Evolutionary conservation across 2,797 vertebrate genomes (phyloP).

Genomic region (Acanthopagrus latus): DNA sequence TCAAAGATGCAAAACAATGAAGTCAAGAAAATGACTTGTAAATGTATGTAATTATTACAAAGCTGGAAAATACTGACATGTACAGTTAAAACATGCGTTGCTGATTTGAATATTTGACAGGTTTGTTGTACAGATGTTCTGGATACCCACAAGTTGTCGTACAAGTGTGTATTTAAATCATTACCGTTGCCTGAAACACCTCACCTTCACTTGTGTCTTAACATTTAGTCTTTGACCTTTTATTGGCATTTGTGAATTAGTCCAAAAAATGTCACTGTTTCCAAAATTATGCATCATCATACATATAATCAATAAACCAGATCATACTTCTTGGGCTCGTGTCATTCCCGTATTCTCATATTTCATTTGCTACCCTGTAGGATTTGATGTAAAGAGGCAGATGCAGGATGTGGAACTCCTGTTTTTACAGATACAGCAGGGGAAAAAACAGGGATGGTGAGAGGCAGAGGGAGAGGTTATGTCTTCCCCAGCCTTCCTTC

Average conservation of each 20-base stretch:
- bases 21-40: slow-evolving; percentile 66
- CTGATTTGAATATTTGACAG: slow-evolving; percentile 59
- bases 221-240: slow-evolving; percentile 22
- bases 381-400: not conserved
- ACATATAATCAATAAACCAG: slow-evolving; percentile 73
- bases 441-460: not conserved
- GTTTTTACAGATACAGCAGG: slow-evolving; percentile 17
- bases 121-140: slow-evolving; percentile 65
- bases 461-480: slow-evolving; percentile 50
- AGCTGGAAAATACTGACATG: slow-evolving; percentile 70
- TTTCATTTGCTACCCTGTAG: not conserved
- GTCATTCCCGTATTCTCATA: not conserved
- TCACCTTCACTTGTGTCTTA: slow-evolving; percentile 49
- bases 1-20: slow-evolving; percentile 42
- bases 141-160: slow-evolving; percentile 10
- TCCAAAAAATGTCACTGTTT: slow-evolving; percentile 35
- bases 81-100: slow-evolving; percentile 55
- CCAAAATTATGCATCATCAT: slow-evolving; percentile 50
- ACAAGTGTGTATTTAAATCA: slow-evolving; percentile 39
- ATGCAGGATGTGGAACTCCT: slow-evolving; percentile 9
- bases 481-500: slow-evolving; percentile 63
- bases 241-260: slow-evolving; percentile 37
- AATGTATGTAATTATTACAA: slow-evolving; percentile 76
- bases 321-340: slow-evolving; percentile 15
- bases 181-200: slow-evolving; percentile 27